These are phyloP conservation scores for Papilio glaucus DNA, from an alignment of 1,140 invertebrate species.

Conservation along the genomic window DNA sequence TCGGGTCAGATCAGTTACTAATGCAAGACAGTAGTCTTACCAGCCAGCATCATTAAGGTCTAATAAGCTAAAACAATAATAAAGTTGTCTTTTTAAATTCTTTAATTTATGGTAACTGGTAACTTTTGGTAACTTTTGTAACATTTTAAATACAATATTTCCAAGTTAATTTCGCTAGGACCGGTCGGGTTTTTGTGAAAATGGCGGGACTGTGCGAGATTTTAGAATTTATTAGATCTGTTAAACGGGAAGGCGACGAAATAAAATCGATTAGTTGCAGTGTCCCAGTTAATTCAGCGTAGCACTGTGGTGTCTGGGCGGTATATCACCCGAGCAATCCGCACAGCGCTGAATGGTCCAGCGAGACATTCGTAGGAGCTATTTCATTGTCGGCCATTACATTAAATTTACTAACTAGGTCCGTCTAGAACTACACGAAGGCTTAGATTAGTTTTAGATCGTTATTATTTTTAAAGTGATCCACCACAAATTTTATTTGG, in stretches of 20 bases:
- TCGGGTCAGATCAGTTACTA: too few relatives aligned
- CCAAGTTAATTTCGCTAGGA: too few relatives aligned
- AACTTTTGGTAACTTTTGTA: too few relatives aligned
- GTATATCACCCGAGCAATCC: conserved; percentile 22
- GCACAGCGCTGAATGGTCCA: conserved; percentile 17
- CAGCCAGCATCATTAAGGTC: too few relatives aligned
- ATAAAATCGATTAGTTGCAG: conserved; percentile 20
- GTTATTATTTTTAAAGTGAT: too few relatives aligned
- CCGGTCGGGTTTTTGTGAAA: neutral
- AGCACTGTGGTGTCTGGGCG: neutral
- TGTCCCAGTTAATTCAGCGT: conserved; percentile 3
- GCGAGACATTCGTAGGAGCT: conserved; percentile 5
- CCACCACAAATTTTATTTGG: too few relatives aligned
- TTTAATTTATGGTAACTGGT: too few relatives aligned
- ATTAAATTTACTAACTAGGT: conserved; percentile 13
- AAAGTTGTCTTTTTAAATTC: too few relatives aligned
- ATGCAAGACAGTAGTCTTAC: too few relatives aligned
- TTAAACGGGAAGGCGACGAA: conserved; percentile 10
- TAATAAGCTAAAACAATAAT: too few relatives aligned
- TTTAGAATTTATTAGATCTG: conserved; percentile 14
- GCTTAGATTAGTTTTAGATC: neutral
- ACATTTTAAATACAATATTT: too few relatives aligned
- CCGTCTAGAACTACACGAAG: neutral
- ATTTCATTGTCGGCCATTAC: conserved; percentile 3
- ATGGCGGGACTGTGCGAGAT: neutral